Evolutionary conservation across 2,113 vertebrate genomes (phyloP).

Genomic region (Lamprotornis superbus): DNA sequence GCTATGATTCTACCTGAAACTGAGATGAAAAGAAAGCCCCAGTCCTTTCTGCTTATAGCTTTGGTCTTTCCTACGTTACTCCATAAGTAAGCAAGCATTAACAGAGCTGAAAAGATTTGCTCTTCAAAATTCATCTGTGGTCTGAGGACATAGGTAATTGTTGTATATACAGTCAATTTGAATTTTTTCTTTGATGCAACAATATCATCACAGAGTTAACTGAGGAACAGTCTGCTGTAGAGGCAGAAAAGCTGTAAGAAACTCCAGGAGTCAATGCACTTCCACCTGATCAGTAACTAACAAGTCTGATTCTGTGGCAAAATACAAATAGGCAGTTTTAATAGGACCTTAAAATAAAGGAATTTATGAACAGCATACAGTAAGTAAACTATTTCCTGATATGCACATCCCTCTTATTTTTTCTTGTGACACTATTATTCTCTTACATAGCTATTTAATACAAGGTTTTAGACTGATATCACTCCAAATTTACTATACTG

Average conservation of each 20-base stretch:
- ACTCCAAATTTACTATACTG: not conserved
- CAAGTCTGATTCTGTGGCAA: not conserved
- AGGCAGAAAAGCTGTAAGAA: not conserved
- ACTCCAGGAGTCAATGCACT: not conserved
- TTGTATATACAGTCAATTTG: not conserved
- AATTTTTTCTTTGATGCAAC: not conserved
- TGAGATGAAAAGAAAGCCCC: not conserved
- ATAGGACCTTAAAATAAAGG: not conserved
- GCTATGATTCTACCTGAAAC: not conserved
- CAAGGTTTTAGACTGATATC: not conserved
- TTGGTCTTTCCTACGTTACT: not conserved
- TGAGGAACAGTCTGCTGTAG: not conserved
- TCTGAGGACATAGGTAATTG: not conserved
- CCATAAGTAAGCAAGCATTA: not conserved
- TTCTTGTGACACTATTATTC: not conserved
- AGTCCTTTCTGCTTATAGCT: not conserved
- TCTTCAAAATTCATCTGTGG: not conserved
- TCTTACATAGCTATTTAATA: not conserved
- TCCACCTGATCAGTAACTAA: not conserved
- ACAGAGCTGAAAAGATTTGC: not conserved
- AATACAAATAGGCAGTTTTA: not conserved
- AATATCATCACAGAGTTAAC: not conserved
- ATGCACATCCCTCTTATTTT: not conserved
- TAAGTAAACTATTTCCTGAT: not conserved
- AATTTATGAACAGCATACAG: not conserved